These are phyloP conservation scores for Maccullochella peelii DNA, from an alignment of 2,113 vertebrate genomes.

Conservation along the genomic window DNA sequence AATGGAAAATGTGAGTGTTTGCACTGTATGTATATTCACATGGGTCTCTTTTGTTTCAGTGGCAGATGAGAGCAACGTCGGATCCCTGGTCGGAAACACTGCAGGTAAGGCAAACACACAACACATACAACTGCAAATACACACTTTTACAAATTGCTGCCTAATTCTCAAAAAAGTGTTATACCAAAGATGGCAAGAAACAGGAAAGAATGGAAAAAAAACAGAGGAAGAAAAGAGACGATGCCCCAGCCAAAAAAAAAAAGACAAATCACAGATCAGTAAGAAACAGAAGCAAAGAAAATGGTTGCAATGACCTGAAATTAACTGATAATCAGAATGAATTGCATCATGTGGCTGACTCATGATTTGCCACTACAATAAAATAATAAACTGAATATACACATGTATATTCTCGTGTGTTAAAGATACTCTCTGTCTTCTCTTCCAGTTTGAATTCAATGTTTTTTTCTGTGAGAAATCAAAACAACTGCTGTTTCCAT, in stretches of 20 bases:
- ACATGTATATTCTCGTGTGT: background rate
- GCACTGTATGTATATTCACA: conserved; percentile 5
- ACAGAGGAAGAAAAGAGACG: background rate
- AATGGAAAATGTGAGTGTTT: background rate
- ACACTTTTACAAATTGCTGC: background rate
- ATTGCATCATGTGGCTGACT: background rate
- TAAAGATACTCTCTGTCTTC: conserved; percentile 26
- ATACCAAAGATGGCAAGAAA: background rate
- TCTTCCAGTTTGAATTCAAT: background rate
- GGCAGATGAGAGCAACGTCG: conserved; percentile 74
- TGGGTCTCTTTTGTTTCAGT: conserved; percentile 67
- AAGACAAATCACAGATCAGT: background rate
- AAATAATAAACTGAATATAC: background rate
- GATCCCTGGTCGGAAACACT: conserved; percentile 38
- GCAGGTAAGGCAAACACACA: conserved; percentile 60
- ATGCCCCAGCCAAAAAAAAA: background rate
- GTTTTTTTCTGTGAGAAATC: background rate
- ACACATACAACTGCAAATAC: background rate
- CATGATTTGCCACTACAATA: background rate
- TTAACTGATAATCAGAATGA: background rate
- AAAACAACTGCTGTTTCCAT: background rate
- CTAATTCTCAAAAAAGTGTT: background rate
- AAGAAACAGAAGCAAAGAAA: background rate
- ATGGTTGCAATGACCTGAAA: background rate
- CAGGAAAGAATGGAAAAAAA: no score